Conservation (phyloP, 2,888 invertebrate genomes). For the Agrotis segetum region DNA sequence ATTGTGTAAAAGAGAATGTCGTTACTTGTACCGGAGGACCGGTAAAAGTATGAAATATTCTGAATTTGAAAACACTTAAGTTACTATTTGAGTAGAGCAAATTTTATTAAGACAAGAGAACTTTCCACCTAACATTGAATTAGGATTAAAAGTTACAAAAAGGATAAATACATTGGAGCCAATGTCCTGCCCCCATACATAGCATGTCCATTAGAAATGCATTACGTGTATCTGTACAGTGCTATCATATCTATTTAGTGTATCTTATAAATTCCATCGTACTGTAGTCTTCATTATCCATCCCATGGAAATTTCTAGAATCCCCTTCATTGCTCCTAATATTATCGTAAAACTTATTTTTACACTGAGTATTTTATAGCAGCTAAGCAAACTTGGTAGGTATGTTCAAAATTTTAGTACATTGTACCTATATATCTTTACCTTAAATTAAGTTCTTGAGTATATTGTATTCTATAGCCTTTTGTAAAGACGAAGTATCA, state of each 20-base stretch:
- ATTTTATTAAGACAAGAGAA: no score
- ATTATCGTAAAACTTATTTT: slow-evolving; percentile 8
- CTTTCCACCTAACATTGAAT: background rate
- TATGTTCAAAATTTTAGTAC: slow-evolving; percentile 8
- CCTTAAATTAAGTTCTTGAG: slow-evolving; percentile 24
- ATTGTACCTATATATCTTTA: slow-evolving; percentile 32
- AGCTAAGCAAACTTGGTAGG: slow-evolving; percentile 33
- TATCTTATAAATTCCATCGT: slow-evolving; percentile 50
- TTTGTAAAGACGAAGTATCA: slow-evolving; percentile 25
- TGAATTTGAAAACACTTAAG: background rate
- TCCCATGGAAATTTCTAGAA: slow-evolving; percentile 47
- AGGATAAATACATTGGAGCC: slow-evolving; percentile 42
- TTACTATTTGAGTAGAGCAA: background rate
- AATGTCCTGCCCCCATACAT: slow-evolving; percentile 61
- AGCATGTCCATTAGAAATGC: slow-evolving; percentile 73
- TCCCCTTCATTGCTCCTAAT: slow-evolving; percentile 31
- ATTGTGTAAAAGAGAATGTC: no score
- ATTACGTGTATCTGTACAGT: slow-evolving; percentile 64
- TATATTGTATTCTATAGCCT: slow-evolving; percentile 18
- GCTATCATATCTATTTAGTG: slow-evolving; percentile 41
- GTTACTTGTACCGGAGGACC: background rate
- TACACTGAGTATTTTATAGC: slow-evolving; percentile 16
- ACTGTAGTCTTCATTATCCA: slow-evolving; percentile 50
- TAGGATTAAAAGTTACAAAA: background rate
- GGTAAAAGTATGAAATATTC: background rate